phyloP scores from a whole-genome alignment of 2,888 invertebrate genomes.

The Cryptops parisi region DNA sequence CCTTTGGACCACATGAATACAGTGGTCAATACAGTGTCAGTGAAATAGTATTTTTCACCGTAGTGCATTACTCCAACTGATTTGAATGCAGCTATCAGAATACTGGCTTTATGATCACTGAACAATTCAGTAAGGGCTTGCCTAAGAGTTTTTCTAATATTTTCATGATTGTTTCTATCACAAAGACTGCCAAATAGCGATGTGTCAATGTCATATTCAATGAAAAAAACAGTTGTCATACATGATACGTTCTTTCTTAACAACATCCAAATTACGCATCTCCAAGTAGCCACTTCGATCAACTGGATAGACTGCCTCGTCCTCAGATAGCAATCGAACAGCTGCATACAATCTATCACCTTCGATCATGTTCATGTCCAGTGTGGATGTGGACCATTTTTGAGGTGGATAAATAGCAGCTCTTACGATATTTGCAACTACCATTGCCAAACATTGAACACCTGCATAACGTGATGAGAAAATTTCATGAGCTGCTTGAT shows the following conservation, averaged over 20 bases:
- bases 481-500: constrained; percentile 8
- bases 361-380: background rate
- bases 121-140: background rate
- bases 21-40: too few relatives aligned
- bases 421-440: background rate
- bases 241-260: background rate
- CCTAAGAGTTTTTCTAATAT: background rate
- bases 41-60: background rate
- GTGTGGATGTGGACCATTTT: background rate
- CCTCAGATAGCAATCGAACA: background rate
- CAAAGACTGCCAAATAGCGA: background rate
- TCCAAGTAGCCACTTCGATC: constrained; percentile 7
- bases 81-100: background rate
- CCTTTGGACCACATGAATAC: background rate
- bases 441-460: background rate
- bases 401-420: background rate
- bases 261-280: background rate
- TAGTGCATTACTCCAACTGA: background rate
- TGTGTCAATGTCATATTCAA: background rate
- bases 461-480: background rate
- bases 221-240: background rate
- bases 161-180: background rate
- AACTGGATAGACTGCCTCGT: background rate
- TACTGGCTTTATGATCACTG: background rate
- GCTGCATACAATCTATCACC: background rate